Evolutionary conservation across 2,113 vertebrate species (phyloP).

Genomic region (Corythornis vintsioides): DNA sequence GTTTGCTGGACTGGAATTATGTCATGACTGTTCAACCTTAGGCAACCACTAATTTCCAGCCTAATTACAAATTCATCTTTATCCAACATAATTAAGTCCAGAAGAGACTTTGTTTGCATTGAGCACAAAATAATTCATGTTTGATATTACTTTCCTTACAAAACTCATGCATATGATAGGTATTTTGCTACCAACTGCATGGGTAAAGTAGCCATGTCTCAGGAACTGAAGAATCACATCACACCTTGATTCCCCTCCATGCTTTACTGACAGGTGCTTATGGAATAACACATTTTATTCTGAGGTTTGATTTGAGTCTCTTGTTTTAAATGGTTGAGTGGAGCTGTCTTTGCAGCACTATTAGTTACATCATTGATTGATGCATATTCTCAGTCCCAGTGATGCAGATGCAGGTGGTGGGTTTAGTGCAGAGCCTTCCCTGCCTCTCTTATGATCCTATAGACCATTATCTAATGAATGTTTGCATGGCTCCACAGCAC

Average conservation of each 20-base stretch:
- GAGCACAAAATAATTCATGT: not conserved
- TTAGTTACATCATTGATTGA: not conserved
- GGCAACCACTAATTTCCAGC: not conserved
- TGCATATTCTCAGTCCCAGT: not conserved
- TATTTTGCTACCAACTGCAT: not conserved
- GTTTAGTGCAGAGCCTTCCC: not conserved
- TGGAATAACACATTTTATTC: not conserved
- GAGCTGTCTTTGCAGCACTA: not conserved
- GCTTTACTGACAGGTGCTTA: not conserved
- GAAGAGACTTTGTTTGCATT: not conserved
- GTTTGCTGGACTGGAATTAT: not conserved
- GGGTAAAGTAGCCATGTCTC: not conserved
- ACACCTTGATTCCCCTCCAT: accelerated
- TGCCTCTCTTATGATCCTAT: not conserved
- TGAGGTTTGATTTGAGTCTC: not conserved
- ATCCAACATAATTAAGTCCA: not conserved
- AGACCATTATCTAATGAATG: not conserved
- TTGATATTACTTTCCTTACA: not conserved
- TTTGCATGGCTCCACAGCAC: not conserved
- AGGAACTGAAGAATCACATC: not conserved
- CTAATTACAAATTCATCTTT: constrained; percentile 15
- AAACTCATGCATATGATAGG: not conserved
- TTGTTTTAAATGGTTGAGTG: not conserved
- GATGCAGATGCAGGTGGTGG: not conserved
- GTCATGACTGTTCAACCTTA: not conserved